Percentiles rank a stretch among this genome's conserved stretches.
Conservation (phyloP, 2,888 invertebrate genomes). For the Hylaea fasciaria region DNA sequence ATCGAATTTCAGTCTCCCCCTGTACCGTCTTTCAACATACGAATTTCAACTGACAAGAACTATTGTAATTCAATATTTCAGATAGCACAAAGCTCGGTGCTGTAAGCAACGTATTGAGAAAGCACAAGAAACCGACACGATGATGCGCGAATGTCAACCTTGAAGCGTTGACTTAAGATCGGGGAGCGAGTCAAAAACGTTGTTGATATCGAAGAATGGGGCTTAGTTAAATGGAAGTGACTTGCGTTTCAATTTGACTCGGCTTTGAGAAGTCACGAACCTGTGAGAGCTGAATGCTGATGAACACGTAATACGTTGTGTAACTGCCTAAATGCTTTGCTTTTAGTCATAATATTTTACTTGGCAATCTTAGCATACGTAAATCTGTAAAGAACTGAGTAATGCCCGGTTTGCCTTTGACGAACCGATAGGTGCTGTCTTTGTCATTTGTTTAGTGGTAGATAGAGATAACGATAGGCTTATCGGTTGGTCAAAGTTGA, state of each 20-base stretch:
- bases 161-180: conserved; percentile 19
- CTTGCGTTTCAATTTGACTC: conserved; percentile 26
- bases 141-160: conserved; percentile 16
- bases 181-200: neutral
- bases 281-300: neutral
- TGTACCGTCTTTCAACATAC: conserved; percentile 29
- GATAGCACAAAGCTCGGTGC: conserved; percentile 32
- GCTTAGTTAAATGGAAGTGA: conserved; percentile 28
- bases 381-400: too few relatives aligned
- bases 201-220: neutral
- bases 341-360: too few relatives aligned
- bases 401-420: too few relatives aligned
- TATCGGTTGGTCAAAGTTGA: too few relatives aligned
- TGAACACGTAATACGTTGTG: too few relatives aligned
- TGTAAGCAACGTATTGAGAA: conserved; percentile 27
- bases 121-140: conserved; percentile 23
- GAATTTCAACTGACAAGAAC: conserved; percentile 42
- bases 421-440: too few relatives aligned
- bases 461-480: too few relatives aligned
- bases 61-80: conserved; percentile 53
- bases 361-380: too few relatives aligned
- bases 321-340: too few relatives aligned
- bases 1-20: conserved; percentile 29
- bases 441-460: too few relatives aligned
- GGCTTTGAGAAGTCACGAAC: conserved; percentile 6